A percentile compares a stretch with the other conserved stretches of the same genome.
Evolutionary conservation across 2,797 vertebrate genomes (phyloP).

Genomic region (Hydrophis major): DNA sequence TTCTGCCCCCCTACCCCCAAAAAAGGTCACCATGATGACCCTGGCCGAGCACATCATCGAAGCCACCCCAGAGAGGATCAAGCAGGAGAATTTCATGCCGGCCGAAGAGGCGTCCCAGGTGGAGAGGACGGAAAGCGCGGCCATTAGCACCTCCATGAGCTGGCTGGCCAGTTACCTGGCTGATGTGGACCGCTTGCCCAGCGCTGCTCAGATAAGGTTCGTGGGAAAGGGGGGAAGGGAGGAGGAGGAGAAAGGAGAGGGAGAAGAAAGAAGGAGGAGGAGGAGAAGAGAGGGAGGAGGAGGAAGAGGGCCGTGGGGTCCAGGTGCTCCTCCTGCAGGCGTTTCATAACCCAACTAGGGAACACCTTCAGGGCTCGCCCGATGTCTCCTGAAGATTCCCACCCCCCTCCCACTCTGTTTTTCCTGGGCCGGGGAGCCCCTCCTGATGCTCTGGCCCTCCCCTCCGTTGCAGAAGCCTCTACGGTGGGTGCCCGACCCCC

Average conservation of each 20-base stretch:
- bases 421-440: not conserved
- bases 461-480: conserved; percentile 82
- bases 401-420: not conserved
- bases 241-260: too few relatives aligned
- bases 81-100: conserved; percentile 89
- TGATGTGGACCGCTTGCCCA: conserved; percentile 92
- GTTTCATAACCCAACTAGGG: not conserved
- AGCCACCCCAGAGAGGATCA: conserved; percentile 96
- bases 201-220: conserved; percentile 90
- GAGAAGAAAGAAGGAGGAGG: too few relatives aligned
- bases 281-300: too few relatives aligned
- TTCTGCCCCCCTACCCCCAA: not conserved
- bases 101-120: conserved; percentile 79
- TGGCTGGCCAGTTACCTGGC: conserved; percentile 99
- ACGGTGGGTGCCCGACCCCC: conserved; percentile 88
- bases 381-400: not conserved
- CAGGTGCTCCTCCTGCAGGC: not conserved
- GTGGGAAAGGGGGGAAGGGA: not conserved
- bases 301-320: too few relatives aligned
- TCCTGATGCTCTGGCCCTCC: conserved; percentile 18
- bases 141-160: conserved; percentile 94
- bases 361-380: not conserved
- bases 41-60: conserved; percentile 98
- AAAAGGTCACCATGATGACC: conserved; percentile 95
- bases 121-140: conserved; percentile 77